Evolutionary conservation across 2,113 vertebrate species (phyloP).

Genomic region (Thunnus maccoyii): DNA sequence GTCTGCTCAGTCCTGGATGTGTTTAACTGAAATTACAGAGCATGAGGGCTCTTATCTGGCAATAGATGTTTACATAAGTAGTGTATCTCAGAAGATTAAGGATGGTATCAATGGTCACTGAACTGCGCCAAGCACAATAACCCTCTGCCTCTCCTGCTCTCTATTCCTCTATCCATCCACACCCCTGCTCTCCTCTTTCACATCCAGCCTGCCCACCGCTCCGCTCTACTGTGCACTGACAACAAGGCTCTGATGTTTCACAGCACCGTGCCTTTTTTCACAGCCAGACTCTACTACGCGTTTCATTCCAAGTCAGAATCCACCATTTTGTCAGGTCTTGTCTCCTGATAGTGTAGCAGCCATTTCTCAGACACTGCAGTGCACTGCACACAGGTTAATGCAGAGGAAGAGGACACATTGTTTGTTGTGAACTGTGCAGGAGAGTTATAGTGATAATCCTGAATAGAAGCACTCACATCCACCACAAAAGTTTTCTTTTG

Average conservation of each 20-base stretch:
- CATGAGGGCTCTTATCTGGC: not conserved
- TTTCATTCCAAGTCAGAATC: conserved; percentile 51
- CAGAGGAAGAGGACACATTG: conserved; percentile 1
- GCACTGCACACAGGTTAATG: conserved; percentile 38
- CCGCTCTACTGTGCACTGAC: not conserved
- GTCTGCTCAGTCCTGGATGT: not conserved
- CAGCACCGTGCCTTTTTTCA: conserved; percentile 9
- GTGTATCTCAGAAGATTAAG: conserved; percentile 5
- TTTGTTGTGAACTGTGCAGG: conserved; percentile 6
- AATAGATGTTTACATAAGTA: not conserved
- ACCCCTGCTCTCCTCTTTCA: conserved; percentile 50
- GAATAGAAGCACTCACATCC: not conserved
- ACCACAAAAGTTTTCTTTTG: not conserved
- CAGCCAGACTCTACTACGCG: conserved; percentile 16
- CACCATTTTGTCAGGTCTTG: conserved; percentile 82
- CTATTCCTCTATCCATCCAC: conserved; percentile 48
- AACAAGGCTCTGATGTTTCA: conserved; percentile 41
- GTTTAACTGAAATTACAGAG: not conserved
- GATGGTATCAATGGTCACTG: conserved; percentile 22
- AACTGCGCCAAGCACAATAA: conserved; percentile 38
- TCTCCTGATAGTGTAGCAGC: conserved; percentile 67
- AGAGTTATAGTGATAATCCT: conserved; percentile 6
- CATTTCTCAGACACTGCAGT: conserved; percentile 78
- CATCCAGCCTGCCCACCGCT: conserved; percentile 12
- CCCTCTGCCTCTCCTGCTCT: conserved; percentile 38